Percentiles rank a stretch among this genome's conserved stretches.
phyloP scores from a whole-genome alignment of 2,797 vertebrate genomes.

The Phoxinus dragarum region DNA sequence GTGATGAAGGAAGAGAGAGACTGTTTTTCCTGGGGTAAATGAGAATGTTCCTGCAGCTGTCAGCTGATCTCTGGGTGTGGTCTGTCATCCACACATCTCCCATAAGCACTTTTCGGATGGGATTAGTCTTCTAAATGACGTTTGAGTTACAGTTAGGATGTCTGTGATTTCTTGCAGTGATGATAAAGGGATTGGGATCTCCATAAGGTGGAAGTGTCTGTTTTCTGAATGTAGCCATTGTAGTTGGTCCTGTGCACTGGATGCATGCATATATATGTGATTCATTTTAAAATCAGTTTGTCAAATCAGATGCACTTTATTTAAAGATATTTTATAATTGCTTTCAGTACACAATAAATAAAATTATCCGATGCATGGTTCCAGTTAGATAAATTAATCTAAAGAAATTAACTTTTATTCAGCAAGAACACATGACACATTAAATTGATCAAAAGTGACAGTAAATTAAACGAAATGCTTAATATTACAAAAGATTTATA shows the following conservation, averaged over 20 bases:
- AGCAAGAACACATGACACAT: neutral
- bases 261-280: neutral
- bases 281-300: neutral
- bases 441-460: neutral
- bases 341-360: neutral
- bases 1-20: neutral
- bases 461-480: neutral
- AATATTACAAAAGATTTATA: neutral
- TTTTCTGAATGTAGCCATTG: neutral
- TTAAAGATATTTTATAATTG: neutral
- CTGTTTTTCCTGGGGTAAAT: neutral
- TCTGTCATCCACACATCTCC: neutral
- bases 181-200: neutral
- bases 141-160: neutral
- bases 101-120: neutral
- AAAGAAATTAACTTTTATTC: neutral
- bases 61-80: slow-evolving; percentile 29
- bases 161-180: neutral
- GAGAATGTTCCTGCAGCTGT: slow-evolving; percentile 11
- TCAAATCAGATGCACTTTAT: neutral
- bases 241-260: neutral
- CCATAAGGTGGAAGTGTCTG: neutral
- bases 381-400: too few relatives aligned
- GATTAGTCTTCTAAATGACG: neutral
- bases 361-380: neutral